Conservation (phyloP, 2,113 vertebrate species). For the Syrmaticus mikado region DNA sequence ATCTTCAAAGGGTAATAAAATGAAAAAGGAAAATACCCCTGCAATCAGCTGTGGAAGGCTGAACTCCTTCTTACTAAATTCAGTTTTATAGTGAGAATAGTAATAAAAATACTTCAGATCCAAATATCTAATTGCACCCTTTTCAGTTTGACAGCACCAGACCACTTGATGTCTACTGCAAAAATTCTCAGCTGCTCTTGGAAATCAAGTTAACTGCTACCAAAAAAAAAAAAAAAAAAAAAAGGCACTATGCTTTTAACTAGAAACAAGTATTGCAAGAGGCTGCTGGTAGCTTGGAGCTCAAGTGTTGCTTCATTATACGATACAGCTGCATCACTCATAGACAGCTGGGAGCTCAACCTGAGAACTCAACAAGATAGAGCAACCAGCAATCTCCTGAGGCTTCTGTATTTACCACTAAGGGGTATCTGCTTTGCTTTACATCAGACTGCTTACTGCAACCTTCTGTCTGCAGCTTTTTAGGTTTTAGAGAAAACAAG, state of each 20-base stretch:
- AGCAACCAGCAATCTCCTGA: background rate
- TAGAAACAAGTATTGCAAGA: background rate
- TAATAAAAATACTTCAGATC: conserved; percentile 23
- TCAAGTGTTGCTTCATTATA: background rate
- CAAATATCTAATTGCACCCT: background rate
- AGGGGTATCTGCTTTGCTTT: background rate
- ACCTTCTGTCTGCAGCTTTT: background rate
- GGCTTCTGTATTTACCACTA: background rate
- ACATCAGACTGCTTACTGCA: background rate
- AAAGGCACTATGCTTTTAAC: background rate
- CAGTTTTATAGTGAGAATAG: conserved; percentile 31
- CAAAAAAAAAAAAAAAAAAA: background rate
- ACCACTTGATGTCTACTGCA: conserved; percentile 15
- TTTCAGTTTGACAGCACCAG: conserved; percentile 59
- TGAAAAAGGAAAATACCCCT: conserved; percentile 6
- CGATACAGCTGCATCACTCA: background rate
- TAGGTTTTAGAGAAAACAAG: background rate
- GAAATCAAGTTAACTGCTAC: conserved; percentile 13
- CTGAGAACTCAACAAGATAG: background rate
- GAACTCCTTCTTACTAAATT: conserved; percentile 18
- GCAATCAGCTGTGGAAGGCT: conserved; percentile 20
- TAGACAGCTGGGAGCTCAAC: background rate
- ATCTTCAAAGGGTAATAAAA: conserved; percentile 21
- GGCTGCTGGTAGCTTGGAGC: background rate
- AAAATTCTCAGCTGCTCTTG: conserved; percentile 49